A percentile compares a stretch with the other conserved stretches of the same genome.
These are phyloP conservation scores for Dusona sp. DNA, from an alignment of 2,888 invertebrate species.

Conservation along the genomic window DNA sequence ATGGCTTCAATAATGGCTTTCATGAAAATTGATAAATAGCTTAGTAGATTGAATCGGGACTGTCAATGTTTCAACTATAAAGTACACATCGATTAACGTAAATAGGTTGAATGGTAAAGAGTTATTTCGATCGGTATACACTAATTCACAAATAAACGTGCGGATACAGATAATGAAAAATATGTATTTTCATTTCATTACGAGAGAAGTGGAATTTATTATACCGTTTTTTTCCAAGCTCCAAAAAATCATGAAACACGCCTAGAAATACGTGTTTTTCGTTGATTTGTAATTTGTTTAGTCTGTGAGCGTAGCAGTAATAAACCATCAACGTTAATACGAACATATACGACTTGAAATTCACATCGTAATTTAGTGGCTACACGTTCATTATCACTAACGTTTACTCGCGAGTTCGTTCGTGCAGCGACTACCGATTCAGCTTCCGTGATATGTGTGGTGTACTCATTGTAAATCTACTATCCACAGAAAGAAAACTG, in stretches of 20 bases:
- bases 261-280: not conserved
- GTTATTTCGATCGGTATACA: too few relatives aligned
- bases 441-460: not conserved
- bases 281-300: not conserved
- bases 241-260: not conserved
- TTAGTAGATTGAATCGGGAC: not conserved
- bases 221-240: too few relatives aligned
- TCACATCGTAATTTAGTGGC: not conserved
- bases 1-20: too few relatives aligned
- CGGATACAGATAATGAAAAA: not conserved
- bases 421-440: constrained; percentile 1
- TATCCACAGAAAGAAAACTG: not conserved
- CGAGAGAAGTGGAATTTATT: not conserved
- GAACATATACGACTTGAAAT: not conserved
- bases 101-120: too few relatives aligned
- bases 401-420: constrained; percentile 7
- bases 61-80: not conserved
- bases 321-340: constrained; percentile 15
- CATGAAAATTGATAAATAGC: too few relatives aligned
- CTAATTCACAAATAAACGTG: too few relatives aligned
- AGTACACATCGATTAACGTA: too few relatives aligned
- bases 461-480: not conserved
- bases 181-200: not conserved
- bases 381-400: constrained; percentile 21
- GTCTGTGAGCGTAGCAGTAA: not conserved